phyloP scores from a whole-genome alignment of 2,888 invertebrate species.

The Camponotus fellah region DNA sequence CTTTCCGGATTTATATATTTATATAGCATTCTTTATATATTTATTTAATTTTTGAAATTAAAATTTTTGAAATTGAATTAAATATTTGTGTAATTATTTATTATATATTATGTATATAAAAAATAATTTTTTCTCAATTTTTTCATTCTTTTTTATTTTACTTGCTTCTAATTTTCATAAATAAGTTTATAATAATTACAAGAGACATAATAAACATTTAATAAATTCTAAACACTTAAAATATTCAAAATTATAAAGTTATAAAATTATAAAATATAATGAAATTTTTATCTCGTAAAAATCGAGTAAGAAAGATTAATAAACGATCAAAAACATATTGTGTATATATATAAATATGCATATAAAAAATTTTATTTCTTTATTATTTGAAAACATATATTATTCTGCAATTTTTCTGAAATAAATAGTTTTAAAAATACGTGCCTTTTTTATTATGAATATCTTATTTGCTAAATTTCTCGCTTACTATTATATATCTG shows the following conservation, averaged over 20 bases:
- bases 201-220: background rate
- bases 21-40: background rate
- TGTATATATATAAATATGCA: background rate
- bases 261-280: background rate
- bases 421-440: background rate
- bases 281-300: background rate
- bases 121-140: background rate
- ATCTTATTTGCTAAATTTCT: background rate
- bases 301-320: background rate
- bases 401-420: background rate
- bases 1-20: background rate
- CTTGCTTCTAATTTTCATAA: background rate
- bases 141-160: background rate
- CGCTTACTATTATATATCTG: background rate
- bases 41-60: constrained; percentile 1
- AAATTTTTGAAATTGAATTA: background rate
- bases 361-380: background rate
- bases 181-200: background rate
- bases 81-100: background rate
- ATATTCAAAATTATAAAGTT: background rate
- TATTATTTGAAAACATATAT: background rate
- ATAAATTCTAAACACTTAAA: background rate
- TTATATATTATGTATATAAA: background rate
- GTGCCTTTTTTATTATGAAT: background rate
- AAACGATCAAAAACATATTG: background rate